Evolutionary conservation across 2,113 vertebrate species (phyloP).

Genomic region (Gavialis gangeticus): DNA sequence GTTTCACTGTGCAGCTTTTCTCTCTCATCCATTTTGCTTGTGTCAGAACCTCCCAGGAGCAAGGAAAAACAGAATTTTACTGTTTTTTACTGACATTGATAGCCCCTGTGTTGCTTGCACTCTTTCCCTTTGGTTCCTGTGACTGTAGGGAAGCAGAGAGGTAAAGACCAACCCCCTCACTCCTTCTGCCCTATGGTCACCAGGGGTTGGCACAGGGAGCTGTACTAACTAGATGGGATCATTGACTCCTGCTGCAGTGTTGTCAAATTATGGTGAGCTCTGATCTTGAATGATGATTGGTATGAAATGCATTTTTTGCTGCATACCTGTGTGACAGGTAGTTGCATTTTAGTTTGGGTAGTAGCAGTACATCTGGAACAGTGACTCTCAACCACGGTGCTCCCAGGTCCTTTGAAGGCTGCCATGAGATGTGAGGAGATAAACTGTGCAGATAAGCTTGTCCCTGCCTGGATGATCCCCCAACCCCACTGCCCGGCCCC

Average conservation of each 20-base stretch:
- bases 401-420: too few species aligned
- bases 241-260: neutral
- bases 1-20: neutral
- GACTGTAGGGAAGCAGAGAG: neutral
- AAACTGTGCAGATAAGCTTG: too few species aligned
- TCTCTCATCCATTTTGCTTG: neutral
- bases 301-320: neutral
- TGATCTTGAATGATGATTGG: neutral
- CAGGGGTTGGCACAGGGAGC: neutral
- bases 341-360: neutral
- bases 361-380: neutral
- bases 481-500: too few species aligned
- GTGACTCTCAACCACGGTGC: too few species aligned
- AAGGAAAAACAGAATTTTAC: neutral
- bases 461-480: too few species aligned
- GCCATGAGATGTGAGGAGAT: too few species aligned
- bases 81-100: neutral
- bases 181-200: neutral
- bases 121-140: neutral
- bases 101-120: neutral
- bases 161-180: neutral
- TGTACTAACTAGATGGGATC: neutral
- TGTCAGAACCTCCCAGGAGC: neutral
- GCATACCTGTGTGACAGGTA: neutral
- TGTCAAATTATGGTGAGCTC: neutral